Base-by-base conservation (phyloP, 2,888 invertebrate genomes). In the Amphipoea lucens region DNA sequence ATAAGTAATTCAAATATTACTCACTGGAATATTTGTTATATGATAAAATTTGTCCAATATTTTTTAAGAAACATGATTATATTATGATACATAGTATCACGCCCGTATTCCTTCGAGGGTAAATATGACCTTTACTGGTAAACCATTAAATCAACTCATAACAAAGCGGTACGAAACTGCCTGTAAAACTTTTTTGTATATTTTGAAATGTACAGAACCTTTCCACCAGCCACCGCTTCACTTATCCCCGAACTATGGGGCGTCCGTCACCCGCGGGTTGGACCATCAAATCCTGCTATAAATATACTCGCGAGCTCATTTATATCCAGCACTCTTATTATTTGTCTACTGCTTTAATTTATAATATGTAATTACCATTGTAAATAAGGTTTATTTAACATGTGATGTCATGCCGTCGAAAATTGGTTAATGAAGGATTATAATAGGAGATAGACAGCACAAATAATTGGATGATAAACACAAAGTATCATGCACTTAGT, bases 251-350 rank as follows among this genome's bases (percentile, higher is more conserved):
- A 80, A 83, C 84, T 85, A 86, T 73, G 62, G 75, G 29, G 76
- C 51, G 74, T 88, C 79, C 84, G 85, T 79, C 71, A 78, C 79
- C 60, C 79, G 77, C 78, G 84, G 76, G 78, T 63, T 68, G 78
- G 77, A 81, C 83, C 69, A n/a, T 77, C 82, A 84, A 87, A 87
- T 84, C 86, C 86, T 62, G 66, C 85, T 75, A 85, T 83, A 87
- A 85, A 86, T 85, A 86, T 86, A 66, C 67, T 54, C 76, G 60
- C 17, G 23, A 75, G 80, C 75, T 83, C 76, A 80, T 83, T 86
- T 80, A 86, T 83, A 62, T 82, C 69, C 60, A 36, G 78, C 63
- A 40, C 66, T 82, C 62, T 66, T 81, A 57, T 74, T 85, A 74
- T 76, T 57, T 68, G 54, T 76, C 62, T 51, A 67, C 57, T 60